A percentile compares a stretch with the other conserved stretches of the same genome.
phyloP scores from a whole-genome alignment of 2,888 invertebrate genomes.

The Phortica magna region DNA sequence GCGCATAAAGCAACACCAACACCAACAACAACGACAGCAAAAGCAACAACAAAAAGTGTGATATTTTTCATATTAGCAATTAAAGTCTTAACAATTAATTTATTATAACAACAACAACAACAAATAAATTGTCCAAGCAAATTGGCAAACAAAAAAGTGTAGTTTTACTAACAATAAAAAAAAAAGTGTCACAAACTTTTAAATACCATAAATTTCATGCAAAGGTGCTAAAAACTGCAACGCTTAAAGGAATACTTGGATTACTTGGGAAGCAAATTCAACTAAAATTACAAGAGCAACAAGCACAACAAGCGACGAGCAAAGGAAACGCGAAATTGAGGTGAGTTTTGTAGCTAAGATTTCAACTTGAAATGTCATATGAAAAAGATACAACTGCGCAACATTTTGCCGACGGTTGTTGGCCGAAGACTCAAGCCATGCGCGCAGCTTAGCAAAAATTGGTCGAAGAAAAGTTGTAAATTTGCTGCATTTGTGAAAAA shows the following conservation, averaged over 20 bases:
- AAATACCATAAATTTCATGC: background rate
- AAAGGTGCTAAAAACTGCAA: background rate
- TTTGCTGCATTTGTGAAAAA: background rate
- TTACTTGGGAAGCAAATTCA: background rate
- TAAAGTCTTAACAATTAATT: constrained; percentile 52
- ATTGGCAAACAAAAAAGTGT: background rate
- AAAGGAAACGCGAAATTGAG: background rate
- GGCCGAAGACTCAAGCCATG: background rate
- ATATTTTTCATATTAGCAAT: constrained; percentile 71
- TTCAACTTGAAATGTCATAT: background rate
- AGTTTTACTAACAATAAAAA: background rate
- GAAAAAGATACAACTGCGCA: background rate
- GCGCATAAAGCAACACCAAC: constrained; percentile 17
- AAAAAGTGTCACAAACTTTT: background rate
- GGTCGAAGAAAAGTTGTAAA: too few species aligned
- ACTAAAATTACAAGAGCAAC: background rate
- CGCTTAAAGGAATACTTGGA: background rate
- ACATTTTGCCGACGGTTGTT: background rate
- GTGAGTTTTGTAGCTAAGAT: background rate
- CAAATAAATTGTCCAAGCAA: constrained; percentile 36
- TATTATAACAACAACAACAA: constrained; percentile 25
- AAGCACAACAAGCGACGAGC: too few species aligned
- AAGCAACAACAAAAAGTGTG: constrained; percentile 60
- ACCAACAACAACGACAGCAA: constrained; percentile 44
- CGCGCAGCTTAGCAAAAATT: too few species aligned